phyloP scores from a whole-genome alignment of 2,113 vertebrate genomes.

The Chiloscyllium plagiosum region DNA sequence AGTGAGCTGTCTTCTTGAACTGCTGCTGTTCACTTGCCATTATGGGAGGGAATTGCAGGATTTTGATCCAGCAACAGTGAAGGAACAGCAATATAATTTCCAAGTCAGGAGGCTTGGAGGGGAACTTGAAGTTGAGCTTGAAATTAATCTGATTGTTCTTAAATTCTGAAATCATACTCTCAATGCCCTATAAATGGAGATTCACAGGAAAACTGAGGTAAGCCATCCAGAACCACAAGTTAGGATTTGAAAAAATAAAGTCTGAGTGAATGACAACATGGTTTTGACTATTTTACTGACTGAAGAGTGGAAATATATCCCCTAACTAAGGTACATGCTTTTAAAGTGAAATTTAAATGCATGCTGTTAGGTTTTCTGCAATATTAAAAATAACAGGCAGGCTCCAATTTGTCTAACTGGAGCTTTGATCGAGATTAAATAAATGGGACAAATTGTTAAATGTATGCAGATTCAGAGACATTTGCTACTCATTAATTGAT shows the following conservation, averaged over 20 bases:
- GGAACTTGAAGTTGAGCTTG: too few species aligned
- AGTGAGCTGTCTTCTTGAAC: too few species aligned
- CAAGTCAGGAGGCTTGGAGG: too few species aligned
- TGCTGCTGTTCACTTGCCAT: too few species aligned
- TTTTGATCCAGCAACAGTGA: too few species aligned
- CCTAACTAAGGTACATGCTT: background rate
- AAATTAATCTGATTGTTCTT: too few species aligned
- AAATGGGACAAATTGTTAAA: background rate
- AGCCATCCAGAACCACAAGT: background rate
- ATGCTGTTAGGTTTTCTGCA: background rate
- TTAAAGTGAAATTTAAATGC: background rate
- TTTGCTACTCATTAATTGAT: background rate
- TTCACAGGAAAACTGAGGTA: background rate
- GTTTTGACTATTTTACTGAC: background rate
- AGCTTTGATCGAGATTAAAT: background rate
- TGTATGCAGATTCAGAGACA: background rate
- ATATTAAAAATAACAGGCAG: background rate
- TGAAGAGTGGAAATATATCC: background rate
- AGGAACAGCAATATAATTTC: too few species aligned
- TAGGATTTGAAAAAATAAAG: background rate
- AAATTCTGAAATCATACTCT: too few species aligned
- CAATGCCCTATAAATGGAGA: background rate
- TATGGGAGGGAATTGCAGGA: too few species aligned
- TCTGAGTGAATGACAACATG: background rate
- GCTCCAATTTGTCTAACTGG: background rate